Conservation (phyloP, 2,113 vertebrate genomes). For the Oncorhynchus masou region DNA sequence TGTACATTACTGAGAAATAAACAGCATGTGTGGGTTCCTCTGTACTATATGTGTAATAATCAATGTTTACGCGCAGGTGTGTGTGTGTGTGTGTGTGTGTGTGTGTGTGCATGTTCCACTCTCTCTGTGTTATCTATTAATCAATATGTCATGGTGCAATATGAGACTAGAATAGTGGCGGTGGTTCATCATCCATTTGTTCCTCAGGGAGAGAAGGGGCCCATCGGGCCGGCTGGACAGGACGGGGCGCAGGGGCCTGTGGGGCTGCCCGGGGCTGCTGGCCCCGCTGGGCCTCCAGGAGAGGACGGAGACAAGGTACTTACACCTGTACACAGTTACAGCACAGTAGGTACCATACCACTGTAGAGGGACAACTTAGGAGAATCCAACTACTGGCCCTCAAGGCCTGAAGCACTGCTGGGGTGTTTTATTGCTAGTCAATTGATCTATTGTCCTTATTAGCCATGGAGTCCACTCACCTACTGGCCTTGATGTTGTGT, state of each 20-base stretch:
- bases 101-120: constrained; percentile 7
- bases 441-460: too few species aligned
- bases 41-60: constrained; percentile 23
- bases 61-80: background rate
- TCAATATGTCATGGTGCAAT: constrained; percentile 31
- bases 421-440: background rate
- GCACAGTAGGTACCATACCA: background rate
- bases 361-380: background rate
- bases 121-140: constrained; percentile 23
- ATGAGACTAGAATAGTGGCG: constrained; percentile 24
- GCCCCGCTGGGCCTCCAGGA: constrained; percentile 78
- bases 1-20: constrained; percentile 33
- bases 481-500: background rate
- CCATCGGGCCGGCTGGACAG: constrained; percentile 76
- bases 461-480: too few species aligned
- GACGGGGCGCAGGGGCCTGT: constrained; percentile 80
- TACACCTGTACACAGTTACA: background rate
- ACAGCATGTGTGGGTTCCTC: constrained; percentile 19
- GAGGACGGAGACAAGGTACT: constrained; percentile 91
- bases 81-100: background rate
- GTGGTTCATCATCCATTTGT: constrained; percentile 34
- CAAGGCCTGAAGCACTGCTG: background rate
- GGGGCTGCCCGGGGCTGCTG: constrained; percentile 78
- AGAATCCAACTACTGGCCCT: too few species aligned
- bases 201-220: constrained; percentile 85